A percentile compares a stretch with the other conserved stretches of the same genome.
These are phyloP conservation scores for Charadrius vociferus DNA, from an alignment of 2,113 vertebrate genomes.

Conservation along the genomic window DNA sequence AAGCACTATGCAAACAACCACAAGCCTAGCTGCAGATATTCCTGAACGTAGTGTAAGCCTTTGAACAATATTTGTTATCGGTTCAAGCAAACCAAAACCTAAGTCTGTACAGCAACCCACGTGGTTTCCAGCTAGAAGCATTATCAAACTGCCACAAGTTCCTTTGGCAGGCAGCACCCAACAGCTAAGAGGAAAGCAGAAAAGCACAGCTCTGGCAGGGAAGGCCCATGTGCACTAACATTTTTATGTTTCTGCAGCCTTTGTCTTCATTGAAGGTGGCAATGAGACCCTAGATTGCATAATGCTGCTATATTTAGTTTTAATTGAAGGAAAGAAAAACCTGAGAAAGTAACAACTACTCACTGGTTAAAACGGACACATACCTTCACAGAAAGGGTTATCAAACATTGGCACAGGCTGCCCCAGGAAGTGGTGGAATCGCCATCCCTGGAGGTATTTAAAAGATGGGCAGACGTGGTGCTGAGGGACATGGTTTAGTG, in stretches of 20 bases:
- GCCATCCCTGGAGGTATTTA: no score
- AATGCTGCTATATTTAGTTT: background rate
- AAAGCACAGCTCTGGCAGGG: fast-evolving
- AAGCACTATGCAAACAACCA: background rate
- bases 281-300: background rate
- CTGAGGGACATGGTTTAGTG: no score
- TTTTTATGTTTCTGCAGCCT: background rate
- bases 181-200: no score
- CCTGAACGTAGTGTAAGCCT: background rate
- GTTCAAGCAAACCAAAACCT: background rate
- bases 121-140: background rate
- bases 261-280: background rate
- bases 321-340: background rate
- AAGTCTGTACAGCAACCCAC: background rate
- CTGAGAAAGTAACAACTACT: background rate
- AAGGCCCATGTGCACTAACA: fast-evolving
- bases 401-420: no score
- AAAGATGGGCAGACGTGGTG: no score
- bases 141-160: background rate
- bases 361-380: background rate
- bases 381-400: no score
- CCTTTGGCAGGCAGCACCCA: background rate
- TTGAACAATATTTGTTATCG: background rate
- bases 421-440: no score
- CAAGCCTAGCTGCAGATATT: background rate